Percentiles rank a stretch among this genome's conserved stretches.
Evolutionary conservation across 2,888 invertebrate genomes (phyloP).

Genomic region (Xestia sexstrigata): DNA sequence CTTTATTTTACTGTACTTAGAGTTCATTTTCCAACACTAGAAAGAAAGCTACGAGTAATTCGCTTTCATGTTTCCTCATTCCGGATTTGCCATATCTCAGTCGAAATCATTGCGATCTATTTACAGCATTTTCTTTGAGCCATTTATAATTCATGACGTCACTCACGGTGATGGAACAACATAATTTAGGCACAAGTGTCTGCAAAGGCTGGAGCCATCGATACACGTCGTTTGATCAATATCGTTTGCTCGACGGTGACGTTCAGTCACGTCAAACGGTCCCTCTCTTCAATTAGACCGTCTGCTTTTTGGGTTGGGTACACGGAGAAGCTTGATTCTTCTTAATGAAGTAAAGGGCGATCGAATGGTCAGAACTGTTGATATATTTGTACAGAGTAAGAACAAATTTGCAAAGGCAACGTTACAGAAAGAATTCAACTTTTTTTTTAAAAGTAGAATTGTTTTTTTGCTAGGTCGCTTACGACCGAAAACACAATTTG

Average conservation of each 20-base stretch:
- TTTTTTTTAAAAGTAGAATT: not conserved
- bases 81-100: not conserved
- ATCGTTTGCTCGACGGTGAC: slow-evolving; percentile 49
- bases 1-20: not conserved
- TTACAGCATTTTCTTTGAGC: not conserved
- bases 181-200: slow-evolving; percentile 46
- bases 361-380: not conserved
- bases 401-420: not conserved
- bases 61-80: not conserved
- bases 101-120: slow-evolving; percentile 6
- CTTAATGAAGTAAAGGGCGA: slow-evolving; percentile 20
- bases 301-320: slow-evolving; percentile 19
- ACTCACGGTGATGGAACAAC: not conserved
- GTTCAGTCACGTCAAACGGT: slow-evolving; percentile 46
- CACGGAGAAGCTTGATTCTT: slow-evolving; percentile 1
- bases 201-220: slow-evolving; percentile 52
- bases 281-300: slow-evolving; percentile 27
- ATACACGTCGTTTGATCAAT: slow-evolving; percentile 65
- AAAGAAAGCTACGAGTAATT: not conserved
- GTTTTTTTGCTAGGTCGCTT: not conserved
- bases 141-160: slow-evolving; percentile 24
- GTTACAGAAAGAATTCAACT: not conserved
- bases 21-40: not conserved
- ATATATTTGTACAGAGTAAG: not conserved
- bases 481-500: not conserved